Evolutionary conservation across 2,113 vertebrate species (phyloP), one percentile per base, ranked within the genome.

Genomic region (Vombatus ursinus): DNA sequence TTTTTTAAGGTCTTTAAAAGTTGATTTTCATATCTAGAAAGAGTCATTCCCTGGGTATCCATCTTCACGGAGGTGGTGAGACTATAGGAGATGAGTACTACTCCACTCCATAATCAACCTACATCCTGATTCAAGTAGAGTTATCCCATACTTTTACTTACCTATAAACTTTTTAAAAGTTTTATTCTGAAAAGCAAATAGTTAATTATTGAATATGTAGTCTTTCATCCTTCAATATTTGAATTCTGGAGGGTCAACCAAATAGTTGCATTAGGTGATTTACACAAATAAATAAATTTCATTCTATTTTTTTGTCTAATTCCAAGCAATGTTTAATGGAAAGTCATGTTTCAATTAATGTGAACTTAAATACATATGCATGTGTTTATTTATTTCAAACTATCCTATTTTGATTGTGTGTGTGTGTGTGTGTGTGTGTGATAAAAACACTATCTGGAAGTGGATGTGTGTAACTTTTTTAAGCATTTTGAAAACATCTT

Each of bases 211-310:
- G 95, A 95, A 93, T 92, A 26, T 90, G 25, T 97, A 37, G 95
- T 98, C 68, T 96, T 98, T 96, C 92, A 96, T 96, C 95, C 84
- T 97, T 54, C 91, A 93, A 94, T 97, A 95, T 94, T 51, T 77
- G 93, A 97, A 90, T 51, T 92, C 52, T 93, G 90, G 96, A 57
- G 52, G 93, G 52, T 90, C 90, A 95, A 95, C 97, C 93, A 51
- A 37, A 92, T 53, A n/a, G 91, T 57, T n/a, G 93, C 68, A 90
- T 11, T 89, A 93, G 48, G 44, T 26, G 92, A 57, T 94, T 94
- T 94, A 92, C 51, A 84, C n/a, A 84, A 95, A 96, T 14, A 52
- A 7, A 50, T 3, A 91, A 68, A 49, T 84, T 94, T 16, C 28
- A 96, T 89, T 95, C 84, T 51, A 31, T 31, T 52, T 31, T 89